Evolutionary conservation across 2,888 invertebrate species (phyloP).

Genomic region (Omphaloscelis lunosa): DNA sequence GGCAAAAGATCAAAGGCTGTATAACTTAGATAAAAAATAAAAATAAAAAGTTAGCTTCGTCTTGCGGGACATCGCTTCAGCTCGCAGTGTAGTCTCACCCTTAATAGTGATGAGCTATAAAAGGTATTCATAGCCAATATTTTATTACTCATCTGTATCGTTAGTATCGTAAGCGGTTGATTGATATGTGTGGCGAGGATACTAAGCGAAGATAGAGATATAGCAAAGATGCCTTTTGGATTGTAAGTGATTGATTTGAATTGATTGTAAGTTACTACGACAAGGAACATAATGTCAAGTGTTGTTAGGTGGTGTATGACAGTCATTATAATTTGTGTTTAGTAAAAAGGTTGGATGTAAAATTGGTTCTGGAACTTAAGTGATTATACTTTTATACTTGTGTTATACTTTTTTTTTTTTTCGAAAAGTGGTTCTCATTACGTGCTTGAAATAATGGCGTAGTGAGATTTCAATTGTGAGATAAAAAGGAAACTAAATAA

Average conservation of each 20-base stretch:
- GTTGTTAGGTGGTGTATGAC: not conserved
- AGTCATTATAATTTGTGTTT: not conserved
- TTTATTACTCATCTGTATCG: not conserved
- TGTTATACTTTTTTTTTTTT: not conserved
- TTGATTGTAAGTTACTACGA: not conserved
- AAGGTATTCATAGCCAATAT: conserved; percentile 63
- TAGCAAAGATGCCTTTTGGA: conserved; percentile 77
- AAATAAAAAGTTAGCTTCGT: not conserved
- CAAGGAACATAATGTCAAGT: not conserved
- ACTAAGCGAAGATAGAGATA: conserved; percentile 37
- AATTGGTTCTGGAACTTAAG: not conserved
- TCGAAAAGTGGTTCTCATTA: not conserved
- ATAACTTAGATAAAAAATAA: too few species aligned
- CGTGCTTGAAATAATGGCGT: not conserved
- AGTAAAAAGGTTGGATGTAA: not conserved
- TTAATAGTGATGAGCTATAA: conserved; percentile 63
- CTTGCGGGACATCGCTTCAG: conserved; percentile 6
- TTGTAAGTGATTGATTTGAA: conserved; percentile 74
- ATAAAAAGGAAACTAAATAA: not conserved
- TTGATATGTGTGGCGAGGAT: conserved; percentile 59
- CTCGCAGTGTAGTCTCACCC: conserved; percentile 29
- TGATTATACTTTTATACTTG: not conserved
- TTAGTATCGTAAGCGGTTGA: conserved; percentile 3
- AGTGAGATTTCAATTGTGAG: not conserved
- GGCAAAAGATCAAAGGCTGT: not conserved